Evolutionary conservation across 2,888 invertebrate species (phyloP), one percentile per base, ranked within the genome.

Genomic region (Conops quadrifasciatus): DNA sequence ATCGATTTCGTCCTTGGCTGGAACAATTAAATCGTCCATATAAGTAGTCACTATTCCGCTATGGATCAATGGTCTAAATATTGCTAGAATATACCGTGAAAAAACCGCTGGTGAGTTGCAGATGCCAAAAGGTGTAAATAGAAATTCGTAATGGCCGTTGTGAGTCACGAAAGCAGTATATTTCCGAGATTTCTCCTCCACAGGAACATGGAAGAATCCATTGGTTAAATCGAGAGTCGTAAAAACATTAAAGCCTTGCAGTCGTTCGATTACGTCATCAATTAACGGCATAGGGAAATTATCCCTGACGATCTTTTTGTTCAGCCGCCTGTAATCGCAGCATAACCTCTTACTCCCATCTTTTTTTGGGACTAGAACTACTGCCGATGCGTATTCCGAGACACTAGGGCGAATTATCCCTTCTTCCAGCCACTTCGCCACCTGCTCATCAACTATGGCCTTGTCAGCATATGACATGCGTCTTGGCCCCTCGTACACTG

Each of bases 141-240:
- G 15, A 59, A 75, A 77, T 30, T 77, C 77, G 47, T 68, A 78
- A 43, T 79, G 77, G 9, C 75, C 76, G 62, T 74, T 63, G 30
- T 75, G 75, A 11, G 78, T 78, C 1, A 79, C 77, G 62, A 78
- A 78, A 7, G 76, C 70, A n/a, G 76, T 78, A 58, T 74, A 78
- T 63, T 76, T 76, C 24, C 71, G 71, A 0, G 77, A 80, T 9
- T 74, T 68, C 19, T 65, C 49, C 4, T 75, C 75, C 5, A 78
- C 70, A 0, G 71, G 73, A 5, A 79, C 73, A 53, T 78, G 80
- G 49, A 77, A 72, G 58, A 77, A 79, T 0, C 76, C 78, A 67
- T 77, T 76, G n/a, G 51, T 65, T 21, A 78, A 63, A 71, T 78
- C 78, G 0, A 79, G 62, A 13, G 74, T 69, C 1, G 76, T 75